Evolutionary conservation across 2,888 invertebrate genomes (phyloP).

Genomic region (Lamproptera curius): DNA sequence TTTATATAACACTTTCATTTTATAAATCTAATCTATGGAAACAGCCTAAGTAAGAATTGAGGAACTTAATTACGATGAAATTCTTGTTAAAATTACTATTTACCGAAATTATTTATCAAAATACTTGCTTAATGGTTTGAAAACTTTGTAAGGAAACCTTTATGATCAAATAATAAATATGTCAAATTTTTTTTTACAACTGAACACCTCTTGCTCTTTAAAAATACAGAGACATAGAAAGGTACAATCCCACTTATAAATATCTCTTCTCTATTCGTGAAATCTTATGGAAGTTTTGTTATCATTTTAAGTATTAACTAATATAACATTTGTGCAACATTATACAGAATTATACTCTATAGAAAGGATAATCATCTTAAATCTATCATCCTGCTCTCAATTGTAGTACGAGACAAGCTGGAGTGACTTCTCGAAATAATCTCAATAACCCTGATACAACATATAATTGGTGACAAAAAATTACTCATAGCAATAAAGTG

Average conservation of each 20-base stretch:
- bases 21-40: too few relatives aligned
- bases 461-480: too few relatives aligned
- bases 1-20: too few relatives aligned
- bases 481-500: too few relatives aligned
- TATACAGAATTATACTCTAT: neutral
- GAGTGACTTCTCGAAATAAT: neutral
- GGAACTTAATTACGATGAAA: too few relatives aligned
- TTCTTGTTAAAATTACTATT: too few relatives aligned
- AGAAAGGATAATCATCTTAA: neutral
- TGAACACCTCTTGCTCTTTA: neutral
- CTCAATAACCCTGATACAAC: neutral
- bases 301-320: neutral
- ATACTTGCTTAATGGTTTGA: neutral
- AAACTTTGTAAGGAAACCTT: neutral
- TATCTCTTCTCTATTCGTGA: too few relatives aligned
- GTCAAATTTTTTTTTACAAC: neutral
- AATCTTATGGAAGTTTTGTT: too few relatives aligned
- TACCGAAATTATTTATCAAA: too few relatives aligned
- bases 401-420: neutral
- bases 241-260: neutral
- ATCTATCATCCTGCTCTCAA: neutral
- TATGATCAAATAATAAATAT: neutral
- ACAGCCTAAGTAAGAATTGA: too few relatives aligned
- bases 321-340: neutral
- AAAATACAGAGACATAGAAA: neutral